Conservation (phyloP, 2,113 vertebrate species). For the Sceloporus tristichus region DNA sequence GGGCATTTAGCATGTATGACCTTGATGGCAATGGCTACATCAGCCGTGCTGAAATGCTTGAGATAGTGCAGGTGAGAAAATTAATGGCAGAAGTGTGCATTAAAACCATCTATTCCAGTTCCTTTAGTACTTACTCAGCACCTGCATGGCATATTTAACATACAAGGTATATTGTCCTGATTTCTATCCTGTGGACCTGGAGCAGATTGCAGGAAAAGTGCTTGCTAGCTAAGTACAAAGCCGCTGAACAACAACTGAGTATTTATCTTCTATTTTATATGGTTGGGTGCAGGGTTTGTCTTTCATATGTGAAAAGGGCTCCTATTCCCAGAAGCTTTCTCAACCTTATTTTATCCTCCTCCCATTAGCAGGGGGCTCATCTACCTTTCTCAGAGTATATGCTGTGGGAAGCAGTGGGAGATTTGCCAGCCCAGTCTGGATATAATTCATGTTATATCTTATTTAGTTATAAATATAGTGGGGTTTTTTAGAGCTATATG, state of each 20-base stretch:
- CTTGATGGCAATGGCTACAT: constrained; percentile 88
- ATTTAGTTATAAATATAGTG: too few species aligned
- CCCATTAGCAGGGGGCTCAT: too few species aligned
- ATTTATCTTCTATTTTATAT: not conserved
- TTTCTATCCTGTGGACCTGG: not conserved
- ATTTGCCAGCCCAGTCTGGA: too few species aligned
- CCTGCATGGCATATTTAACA: not conserved
- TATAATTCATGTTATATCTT: too few species aligned
- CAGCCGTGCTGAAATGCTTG: constrained; percentile 86
- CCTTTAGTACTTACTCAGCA: not conserved
- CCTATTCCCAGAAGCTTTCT: too few species aligned
- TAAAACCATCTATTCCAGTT: not conserved
- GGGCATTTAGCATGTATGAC: constrained; percentile 88
- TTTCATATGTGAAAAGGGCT: too few species aligned
- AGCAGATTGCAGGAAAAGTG: not conserved
- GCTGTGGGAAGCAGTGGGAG: too few species aligned
- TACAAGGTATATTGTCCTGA: not conserved
- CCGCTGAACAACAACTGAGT: not conserved
- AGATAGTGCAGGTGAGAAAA: constrained; percentile 85
- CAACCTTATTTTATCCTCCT: too few species aligned
- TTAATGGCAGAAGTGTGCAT: not conserved
- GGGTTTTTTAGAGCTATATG: too few species aligned
- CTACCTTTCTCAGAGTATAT: too few species aligned
- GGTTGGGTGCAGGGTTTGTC: too few species aligned
- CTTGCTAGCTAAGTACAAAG: not conserved